A percentile compares a stretch with the other conserved stretches of the same genome.
These are phyloP conservation scores for Paramormyrops kingsleyae DNA, from an alignment of 2,113 vertebrate species.

Conservation along the genomic window DNA sequence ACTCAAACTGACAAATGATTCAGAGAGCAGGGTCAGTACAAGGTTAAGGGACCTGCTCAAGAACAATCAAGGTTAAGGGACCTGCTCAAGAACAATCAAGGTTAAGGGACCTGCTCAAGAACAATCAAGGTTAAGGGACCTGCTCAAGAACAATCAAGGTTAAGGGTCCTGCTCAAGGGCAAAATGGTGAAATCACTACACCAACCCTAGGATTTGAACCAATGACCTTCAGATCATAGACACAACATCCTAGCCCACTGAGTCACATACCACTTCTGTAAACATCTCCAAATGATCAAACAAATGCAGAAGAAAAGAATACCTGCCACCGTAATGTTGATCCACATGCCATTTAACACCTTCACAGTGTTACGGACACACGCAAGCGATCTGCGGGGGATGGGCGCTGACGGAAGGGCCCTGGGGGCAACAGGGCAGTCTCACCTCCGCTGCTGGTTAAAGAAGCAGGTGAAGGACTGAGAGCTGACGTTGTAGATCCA, in stretches of 20 bases:
- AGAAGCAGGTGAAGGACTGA: conserved; percentile 86
- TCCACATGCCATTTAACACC: not conserved
- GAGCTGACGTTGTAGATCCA: conserved; percentile 84
- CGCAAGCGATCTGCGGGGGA: not conserved
- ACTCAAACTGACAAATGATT: not conserved
- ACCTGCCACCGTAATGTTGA: not conserved
- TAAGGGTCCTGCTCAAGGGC: no score
- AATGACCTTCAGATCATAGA: not conserved
- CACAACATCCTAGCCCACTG: not conserved
- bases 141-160: no score
- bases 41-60: no score
- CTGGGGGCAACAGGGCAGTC: not conserved
- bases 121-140: no score
- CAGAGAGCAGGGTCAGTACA: not conserved
- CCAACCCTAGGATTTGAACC: not conserved
- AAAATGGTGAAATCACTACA: not conserved
- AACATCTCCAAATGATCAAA: not conserved
- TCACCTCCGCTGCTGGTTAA: conserved; percentile 92
- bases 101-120: no score
- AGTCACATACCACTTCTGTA: not conserved
- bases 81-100: no score
- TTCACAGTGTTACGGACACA: not conserved
- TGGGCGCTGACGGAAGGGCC: not conserved
- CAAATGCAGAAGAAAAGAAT: not conserved
- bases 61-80: no score